Conservation (phyloP, 2,113 vertebrate species). For the Salvelinus fontinalis region DNA sequence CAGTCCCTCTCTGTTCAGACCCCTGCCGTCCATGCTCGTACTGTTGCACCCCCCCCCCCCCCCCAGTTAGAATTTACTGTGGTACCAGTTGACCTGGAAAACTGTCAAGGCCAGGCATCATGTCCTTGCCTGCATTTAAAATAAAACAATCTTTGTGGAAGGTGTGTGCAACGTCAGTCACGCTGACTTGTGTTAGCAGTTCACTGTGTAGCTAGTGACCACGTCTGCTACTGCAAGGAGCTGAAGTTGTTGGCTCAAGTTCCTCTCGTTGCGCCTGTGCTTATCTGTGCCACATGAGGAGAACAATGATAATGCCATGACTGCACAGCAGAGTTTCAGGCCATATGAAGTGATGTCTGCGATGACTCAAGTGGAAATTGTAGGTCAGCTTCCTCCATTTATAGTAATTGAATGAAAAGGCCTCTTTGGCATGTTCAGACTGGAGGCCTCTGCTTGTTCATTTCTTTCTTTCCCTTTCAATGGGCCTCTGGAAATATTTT, state of each 20-base stretch:
- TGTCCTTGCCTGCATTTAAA: too few species aligned
- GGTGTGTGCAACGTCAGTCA: too few species aligned
- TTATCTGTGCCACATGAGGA: constrained; percentile 3
- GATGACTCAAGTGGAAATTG: constrained; percentile 59
- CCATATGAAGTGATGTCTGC: constrained; percentile 39
- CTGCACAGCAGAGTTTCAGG: constrained; percentile 45
- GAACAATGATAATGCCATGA: constrained; percentile 20
- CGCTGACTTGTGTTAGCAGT: too few species aligned
- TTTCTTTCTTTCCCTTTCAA: constrained; percentile 9
- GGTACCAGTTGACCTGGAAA: constrained; percentile 52
- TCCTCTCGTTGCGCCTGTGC: neutral
- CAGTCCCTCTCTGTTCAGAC: too few species aligned
- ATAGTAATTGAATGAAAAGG: constrained; percentile 17
- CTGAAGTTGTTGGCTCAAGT: too few species aligned
- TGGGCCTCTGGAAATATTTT: constrained; percentile 9
- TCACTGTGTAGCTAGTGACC: too few species aligned
- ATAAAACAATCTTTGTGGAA: too few species aligned
- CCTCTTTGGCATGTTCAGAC: constrained; percentile 14
- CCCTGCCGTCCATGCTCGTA: too few species aligned
- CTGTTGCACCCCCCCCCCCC: neutral
- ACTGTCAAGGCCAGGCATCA: constrained; percentile 29
- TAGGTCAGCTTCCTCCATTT: constrained; percentile 41
- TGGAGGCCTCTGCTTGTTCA: neutral
- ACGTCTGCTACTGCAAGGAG: too few species aligned
- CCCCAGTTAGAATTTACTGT: too few species aligned